phyloP scores from a whole-genome alignment of 2,888 invertebrate species.

The Trypoxylon attenuatum region DNA sequence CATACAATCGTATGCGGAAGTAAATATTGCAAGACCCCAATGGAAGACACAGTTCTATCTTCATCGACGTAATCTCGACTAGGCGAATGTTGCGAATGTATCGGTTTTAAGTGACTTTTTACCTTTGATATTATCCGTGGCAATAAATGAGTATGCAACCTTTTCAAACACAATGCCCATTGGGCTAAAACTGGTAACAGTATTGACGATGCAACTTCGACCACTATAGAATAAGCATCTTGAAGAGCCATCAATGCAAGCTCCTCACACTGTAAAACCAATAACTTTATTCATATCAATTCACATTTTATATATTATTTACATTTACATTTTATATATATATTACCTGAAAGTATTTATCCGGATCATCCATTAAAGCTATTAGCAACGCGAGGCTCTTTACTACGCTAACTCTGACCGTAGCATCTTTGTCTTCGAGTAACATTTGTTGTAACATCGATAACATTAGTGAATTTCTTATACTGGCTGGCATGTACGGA shows the following conservation, averaged over 20 bases:
- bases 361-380: conserved; percentile 80
- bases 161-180: conserved; percentile 78
- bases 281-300: not conserved
- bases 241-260: conserved; percentile 78
- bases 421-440: conserved; percentile 80
- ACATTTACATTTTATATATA: no score
- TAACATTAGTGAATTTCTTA: conserved; percentile 81
- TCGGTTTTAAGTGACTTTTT: conserved; percentile 61
- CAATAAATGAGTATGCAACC: conserved; percentile 77
- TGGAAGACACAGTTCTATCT: conserved; percentile 60
- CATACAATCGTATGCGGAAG: conserved; percentile 67
- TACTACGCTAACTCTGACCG: conserved; percentile 79
- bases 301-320: no score
- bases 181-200: conserved; percentile 80
- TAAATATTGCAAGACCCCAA: conserved; percentile 63
- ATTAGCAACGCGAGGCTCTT: conserved; percentile 79
- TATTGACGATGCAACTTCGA: conserved; percentile 76
- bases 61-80: conserved; percentile 62
- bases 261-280: conserved; percentile 76
- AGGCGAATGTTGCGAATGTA: conserved; percentile 57
- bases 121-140: conserved; percentile 66
- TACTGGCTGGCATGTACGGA: conserved; percentile 80
- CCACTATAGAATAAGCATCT: conserved; percentile 77
- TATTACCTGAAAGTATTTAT: conserved; percentile 78
- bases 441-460: conserved; percentile 85